phyloP scores from a whole-genome alignment of 1,140 invertebrate genomes.

The Trypoxylus dichotomus region DNA sequence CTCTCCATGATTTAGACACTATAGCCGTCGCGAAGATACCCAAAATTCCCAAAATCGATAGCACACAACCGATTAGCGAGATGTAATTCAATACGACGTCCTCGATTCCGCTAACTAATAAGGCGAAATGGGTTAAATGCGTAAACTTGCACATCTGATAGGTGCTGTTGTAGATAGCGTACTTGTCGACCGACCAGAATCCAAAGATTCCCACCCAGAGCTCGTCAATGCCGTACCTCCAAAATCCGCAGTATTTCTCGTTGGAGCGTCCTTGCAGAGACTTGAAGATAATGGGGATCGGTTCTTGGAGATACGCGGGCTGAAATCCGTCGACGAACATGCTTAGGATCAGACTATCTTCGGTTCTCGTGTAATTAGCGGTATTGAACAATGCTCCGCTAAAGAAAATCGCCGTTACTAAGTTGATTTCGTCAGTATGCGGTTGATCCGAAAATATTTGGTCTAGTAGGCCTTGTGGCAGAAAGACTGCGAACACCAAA shows the following conservation, averaged over 20 bases:
- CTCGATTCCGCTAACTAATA: not conserved
- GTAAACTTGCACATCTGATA: not conserved
- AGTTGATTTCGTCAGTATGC: not conserved
- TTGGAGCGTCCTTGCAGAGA: not conserved
- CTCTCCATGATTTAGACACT: constrained; percentile 6
- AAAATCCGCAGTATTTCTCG: constrained; percentile 21
- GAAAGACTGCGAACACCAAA: not conserved
- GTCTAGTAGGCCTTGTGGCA: not conserved
- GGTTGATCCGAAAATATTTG: not conserved
- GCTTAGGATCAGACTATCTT: not conserved
- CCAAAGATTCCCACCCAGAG: not conserved
- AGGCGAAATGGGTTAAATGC: constrained; percentile 25
- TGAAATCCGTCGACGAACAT: constrained; percentile 17
- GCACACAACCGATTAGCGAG: not conserved
- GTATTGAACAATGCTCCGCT: constrained; percentile 1
- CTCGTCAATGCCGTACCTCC: constrained; percentile 25
- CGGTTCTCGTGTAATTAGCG: not conserved
- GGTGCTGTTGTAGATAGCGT: not conserved
- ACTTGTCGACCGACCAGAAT: not conserved
- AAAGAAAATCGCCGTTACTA: constrained; percentile 2
- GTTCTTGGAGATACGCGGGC: not conserved
- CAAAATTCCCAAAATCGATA: not conserved
- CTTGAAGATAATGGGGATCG: not conserved
- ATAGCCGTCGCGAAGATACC: not conserved
- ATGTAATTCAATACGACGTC: constrained; percentile 12